phyloP scores from a whole-genome alignment of 2,113 vertebrate species.

The Rana temporaria region DNA sequence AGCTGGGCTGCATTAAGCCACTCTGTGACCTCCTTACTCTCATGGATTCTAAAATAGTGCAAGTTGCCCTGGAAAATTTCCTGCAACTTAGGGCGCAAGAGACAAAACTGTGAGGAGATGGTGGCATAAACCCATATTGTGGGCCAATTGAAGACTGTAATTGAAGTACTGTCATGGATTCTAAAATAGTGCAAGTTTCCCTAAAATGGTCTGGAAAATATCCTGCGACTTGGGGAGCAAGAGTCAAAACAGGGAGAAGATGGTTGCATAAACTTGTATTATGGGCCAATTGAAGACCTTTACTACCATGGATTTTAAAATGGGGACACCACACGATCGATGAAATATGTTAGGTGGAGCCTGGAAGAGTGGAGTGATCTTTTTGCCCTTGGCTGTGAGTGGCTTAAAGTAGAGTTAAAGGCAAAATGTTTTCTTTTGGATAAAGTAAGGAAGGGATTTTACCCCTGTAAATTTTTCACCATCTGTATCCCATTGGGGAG shows the following conservation, averaged over 20 bases:
- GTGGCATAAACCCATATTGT: slow-evolving; percentile 92
- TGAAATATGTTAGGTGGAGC: too few species aligned
- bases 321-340: too few species aligned
- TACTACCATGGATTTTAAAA: too few species aligned
- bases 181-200: slow-evolving; percentile 96
- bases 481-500: too few species aligned
- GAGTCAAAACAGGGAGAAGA: slow-evolving; percentile 88
- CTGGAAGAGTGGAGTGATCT: too few species aligned
- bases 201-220: slow-evolving; percentile 96
- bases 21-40: slow-evolving; percentile 95
- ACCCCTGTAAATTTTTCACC: too few species aligned
- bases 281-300: slow-evolving; percentile 90
- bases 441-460: too few species aligned
- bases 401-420: too few species aligned
- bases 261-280: slow-evolving; percentile 90
- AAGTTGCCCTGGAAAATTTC: slow-evolving; percentile 95
- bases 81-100: slow-evolving; percentile 94
- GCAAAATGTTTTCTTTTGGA: too few species aligned
- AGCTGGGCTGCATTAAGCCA: slow-evolving; percentile 94
- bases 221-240: slow-evolving; percentile 93
- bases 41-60: slow-evolving; percentile 98
- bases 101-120: slow-evolving; percentile 83
- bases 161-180: slow-evolving; percentile 90
- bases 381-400: too few species aligned
- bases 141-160: slow-evolving; percentile 88